Percentiles rank a stretch among this genome's conserved stretches.
These are phyloP conservation scores for Rapana venosa DNA, from an alignment of 2,888 invertebrate genomes.

Conservation along the genomic window DNA sequence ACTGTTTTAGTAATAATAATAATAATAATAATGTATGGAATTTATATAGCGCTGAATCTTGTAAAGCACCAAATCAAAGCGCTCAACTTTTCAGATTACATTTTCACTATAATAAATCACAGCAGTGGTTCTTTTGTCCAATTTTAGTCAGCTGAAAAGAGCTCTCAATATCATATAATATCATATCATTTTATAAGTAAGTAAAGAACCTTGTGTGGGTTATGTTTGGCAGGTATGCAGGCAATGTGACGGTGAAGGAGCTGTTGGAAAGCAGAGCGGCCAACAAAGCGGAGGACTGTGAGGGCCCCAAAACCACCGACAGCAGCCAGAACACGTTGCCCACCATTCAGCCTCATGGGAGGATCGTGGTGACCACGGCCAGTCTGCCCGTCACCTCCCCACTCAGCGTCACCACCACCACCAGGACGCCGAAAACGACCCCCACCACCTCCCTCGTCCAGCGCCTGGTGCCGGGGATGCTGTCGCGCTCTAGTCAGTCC, in stretches of 20 bases:
- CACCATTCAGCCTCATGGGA: background rate
- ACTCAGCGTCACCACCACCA: background rate
- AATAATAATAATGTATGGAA: too few species aligned
- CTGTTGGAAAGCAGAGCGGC: conserved; percentile 68
- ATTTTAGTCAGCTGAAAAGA: background rate
- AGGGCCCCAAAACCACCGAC: background rate
- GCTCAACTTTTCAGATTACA: background rate
- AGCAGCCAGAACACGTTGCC: background rate
- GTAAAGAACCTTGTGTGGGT: too few species aligned
- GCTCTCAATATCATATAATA: background rate
- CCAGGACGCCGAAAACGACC: background rate
- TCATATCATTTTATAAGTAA: too few species aligned
- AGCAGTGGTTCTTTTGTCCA: background rate
- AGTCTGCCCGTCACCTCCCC: background rate
- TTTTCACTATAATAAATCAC: background rate
- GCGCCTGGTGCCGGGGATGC: background rate
- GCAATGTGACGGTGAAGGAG: conserved; percentile 74
- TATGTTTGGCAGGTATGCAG: conserved; percentile 63
- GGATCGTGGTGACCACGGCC: background rate
- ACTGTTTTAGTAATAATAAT: too few species aligned
- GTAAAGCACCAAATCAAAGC: too few species aligned
- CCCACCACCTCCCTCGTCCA: background rate
- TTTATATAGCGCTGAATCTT: too few species aligned
- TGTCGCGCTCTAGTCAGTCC: conserved; percentile 24
- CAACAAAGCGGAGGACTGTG: conserved; percentile 48